phyloP scores from a whole-genome alignment of 2,888 invertebrate genomes.

The Phania funesta region DNA sequence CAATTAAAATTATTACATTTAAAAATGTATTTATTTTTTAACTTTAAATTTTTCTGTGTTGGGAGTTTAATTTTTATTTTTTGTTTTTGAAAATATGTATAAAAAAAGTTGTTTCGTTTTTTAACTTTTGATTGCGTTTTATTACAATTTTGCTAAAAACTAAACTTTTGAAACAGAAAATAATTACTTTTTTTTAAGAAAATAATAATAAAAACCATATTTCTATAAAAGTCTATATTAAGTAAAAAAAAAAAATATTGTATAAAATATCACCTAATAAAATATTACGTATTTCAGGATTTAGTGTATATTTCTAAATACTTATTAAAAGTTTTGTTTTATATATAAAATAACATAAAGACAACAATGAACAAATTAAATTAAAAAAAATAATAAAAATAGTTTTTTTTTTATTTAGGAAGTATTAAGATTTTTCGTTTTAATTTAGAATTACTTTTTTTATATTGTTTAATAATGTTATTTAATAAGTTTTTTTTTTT shows the following conservation, averaged over 20 bases:
- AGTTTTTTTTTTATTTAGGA: conserved; percentile 57
- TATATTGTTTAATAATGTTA: conserved; percentile 36
- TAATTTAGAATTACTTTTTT: conserved; percentile 47
- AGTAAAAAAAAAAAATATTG: conserved; percentile 75
- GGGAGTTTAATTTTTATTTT: conserved; percentile 20
- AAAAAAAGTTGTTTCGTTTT: neutral
- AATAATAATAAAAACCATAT: conserved; percentile 60
- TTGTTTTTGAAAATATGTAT: conserved; percentile 31
- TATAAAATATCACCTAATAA: conserved; percentile 74
- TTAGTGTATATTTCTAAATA: conserved; percentile 61
- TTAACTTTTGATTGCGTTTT: conserved; percentile 75
- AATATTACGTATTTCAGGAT: conserved; percentile 67
- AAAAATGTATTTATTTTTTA: conserved; percentile 74
- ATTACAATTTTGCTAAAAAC: conserved; percentile 80
- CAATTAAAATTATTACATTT: conserved; percentile 79
- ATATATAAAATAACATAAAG: conserved; percentile 72
- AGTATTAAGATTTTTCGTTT: conserved; percentile 60
- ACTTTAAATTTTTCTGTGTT: conserved; percentile 50
- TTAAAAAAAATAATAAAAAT: conserved; percentile 63
- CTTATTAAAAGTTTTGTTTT: conserved; percentile 67
- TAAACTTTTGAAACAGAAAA: conserved; percentile 72
- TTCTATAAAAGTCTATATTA: conserved; percentile 70
- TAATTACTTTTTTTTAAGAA: conserved; percentile 47
- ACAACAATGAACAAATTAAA: conserved; percentile 74
- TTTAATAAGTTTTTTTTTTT: conserved; percentile 42